Base-by-base conservation (phyloP, 2,113 vertebrate genomes). In the Pteruthius melanotis region DNA sequence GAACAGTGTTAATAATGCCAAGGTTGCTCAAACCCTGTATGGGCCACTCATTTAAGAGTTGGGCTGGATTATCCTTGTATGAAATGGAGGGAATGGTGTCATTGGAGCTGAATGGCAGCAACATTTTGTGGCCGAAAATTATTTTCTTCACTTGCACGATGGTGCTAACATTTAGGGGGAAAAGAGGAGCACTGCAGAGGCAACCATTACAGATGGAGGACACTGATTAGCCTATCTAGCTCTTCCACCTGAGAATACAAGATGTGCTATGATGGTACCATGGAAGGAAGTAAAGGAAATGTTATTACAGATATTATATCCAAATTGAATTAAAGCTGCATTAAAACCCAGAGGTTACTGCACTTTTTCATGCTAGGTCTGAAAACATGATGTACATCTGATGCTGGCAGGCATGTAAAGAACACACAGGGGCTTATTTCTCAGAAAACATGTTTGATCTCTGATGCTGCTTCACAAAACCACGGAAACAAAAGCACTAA, bases 251-350 rank as follows among this genome's bases (percentile, higher is more conserved):
- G 86, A 88, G 87, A 92, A 89, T 83, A 56, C 61, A 89, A 90
- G 83, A 95, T 82, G 21, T 65, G 45, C 52, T 45, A 8, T 42
- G 80, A 74, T 87, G 47, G 39, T 53, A 61, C n/a, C 35, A 26
- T 18, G 72, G 83, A 80, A 93, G 83, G 88, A 94, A 93, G 86
- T 57, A 87, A 77, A 71, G 80, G 86, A 97, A 95, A 96, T 94
- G 65, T 89, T 63, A 94, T 96, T 96, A 84, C 49, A 84, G 72
- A 65, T 95, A 96, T 92, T 92, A 91, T 44, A 53, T 40, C 44
- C 75, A 92, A 96, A 96, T 52, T 72, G 89, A 96, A 95, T 96
- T 96, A 81, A 87, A 94, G 16, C 60, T 90, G 57, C 80, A 93
- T 93, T 95, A 72, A 82, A 92, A 94, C 28, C 5, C 49, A 78